Conservation (phyloP, 2,113 vertebrate species). For the Neolamprologus falcicula region DNA sequence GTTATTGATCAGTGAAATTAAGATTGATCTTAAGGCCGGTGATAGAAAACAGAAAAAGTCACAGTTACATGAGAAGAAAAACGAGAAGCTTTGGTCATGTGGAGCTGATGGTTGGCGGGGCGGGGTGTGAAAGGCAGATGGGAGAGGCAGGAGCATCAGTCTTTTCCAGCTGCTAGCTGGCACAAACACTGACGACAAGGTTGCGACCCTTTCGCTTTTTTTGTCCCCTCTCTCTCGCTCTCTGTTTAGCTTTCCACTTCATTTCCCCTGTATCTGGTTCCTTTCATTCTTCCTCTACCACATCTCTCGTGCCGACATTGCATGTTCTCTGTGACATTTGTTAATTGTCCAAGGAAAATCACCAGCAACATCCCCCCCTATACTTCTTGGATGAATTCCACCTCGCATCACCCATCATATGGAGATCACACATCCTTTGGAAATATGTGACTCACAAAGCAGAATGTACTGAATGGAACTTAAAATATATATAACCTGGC, state of each 20-base stretch:
- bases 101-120: not conserved
- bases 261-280: not conserved
- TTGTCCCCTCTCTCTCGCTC: not conserved
- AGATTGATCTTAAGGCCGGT: not conserved
- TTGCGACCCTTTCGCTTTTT: not conserved
- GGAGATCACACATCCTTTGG: not conserved
- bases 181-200: constrained; percentile 31
- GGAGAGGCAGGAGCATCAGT: constrained; percentile 13
- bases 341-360: not conserved
- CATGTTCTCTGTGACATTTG: not conserved
- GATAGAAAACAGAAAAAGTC: not conserved
- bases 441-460: not conserved
- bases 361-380: not conserved
- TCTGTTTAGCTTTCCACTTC: not conserved
- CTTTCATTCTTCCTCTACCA: not conserved
- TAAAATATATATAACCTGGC: not conserved
- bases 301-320: not conserved
- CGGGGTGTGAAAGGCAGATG: constrained; percentile 24
- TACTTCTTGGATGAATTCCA: not conserved
- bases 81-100: not conserved
- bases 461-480: not conserved
- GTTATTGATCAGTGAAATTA: not conserved
- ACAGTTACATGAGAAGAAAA: not conserved
- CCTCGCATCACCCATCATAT: not conserved
- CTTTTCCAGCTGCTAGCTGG: constrained; percentile 42